These are phyloP conservation scores for Hemicordylus capensis DNA, from an alignment of 2,113 vertebrate genomes.

Conservation along the genomic window DNA sequence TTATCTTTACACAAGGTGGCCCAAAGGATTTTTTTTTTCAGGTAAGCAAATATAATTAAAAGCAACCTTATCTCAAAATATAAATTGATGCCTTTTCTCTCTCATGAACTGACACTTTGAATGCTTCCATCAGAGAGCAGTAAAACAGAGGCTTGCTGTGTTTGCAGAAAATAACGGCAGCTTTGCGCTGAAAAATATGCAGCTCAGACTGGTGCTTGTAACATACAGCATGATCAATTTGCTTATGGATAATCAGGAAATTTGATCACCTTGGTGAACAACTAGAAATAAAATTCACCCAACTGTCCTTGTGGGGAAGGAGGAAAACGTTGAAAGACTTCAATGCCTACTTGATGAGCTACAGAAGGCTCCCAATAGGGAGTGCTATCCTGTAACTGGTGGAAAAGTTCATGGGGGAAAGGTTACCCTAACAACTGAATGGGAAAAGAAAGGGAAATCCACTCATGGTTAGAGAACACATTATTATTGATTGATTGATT, in stretches of 20 bases:
- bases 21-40: conserved; percentile 21
- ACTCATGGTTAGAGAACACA: not conserved
- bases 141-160: conserved; percentile 67
- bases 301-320: not conserved
- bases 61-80: conserved; percentile 53
- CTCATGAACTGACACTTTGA: conserved; percentile 39
- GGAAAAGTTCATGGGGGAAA: not conserved
- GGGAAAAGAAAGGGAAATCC: not conserved
- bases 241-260: conserved; percentile 51
- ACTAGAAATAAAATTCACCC: conserved; percentile 24
- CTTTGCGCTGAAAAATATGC: conserved; percentile 64
- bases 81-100: conserved; percentile 56
- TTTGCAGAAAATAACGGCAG: conserved; percentile 71
- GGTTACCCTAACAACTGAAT: not conserved
- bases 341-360: not conserved
- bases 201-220: conserved; percentile 38
- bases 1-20: not conserved
- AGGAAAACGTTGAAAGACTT: conserved; percentile 10
- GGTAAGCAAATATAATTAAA: conserved; percentile 52
- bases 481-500: too few relatives aligned
- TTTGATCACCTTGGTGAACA: conserved; percentile 28
- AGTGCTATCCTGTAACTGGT: not conserved
- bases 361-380: conserved; percentile 5
- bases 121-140: conserved; percentile 57
- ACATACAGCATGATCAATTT: conserved; percentile 56